These are phyloP conservation scores for Ailuropoda melanoleuca DNA, from an alignment of 2,113 vertebrate genomes.

Conservation along the genomic window DNA sequence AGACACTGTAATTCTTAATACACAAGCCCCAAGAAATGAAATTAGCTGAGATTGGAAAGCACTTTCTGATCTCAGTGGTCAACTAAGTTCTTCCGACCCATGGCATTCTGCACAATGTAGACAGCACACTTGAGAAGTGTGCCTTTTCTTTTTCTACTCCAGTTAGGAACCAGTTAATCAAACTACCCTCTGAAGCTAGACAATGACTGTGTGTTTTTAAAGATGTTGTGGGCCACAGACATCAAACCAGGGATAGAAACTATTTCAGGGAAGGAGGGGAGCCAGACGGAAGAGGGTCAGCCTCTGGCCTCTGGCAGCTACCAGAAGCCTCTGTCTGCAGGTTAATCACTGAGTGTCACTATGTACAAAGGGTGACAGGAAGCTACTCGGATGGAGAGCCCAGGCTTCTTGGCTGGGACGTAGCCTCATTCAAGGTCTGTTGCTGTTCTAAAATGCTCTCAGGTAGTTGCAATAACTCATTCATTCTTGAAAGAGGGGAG, in stretches of 20 bases:
- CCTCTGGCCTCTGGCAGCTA: neutral
- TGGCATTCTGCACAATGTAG: neutral
- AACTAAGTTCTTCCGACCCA: neutral
- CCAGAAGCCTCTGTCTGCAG: neutral
- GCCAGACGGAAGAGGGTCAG: neutral
- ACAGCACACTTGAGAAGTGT: neutral
- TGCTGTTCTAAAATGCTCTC: neutral
- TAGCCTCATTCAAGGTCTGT: neutral
- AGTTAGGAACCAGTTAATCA: slow-evolving; percentile 8
- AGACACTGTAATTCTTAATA: neutral
- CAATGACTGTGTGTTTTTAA: slow-evolving; percentile 16
- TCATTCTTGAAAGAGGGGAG: neutral
- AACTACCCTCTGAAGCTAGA: neutral
- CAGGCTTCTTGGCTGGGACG: neutral
- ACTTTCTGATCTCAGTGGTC: neutral
- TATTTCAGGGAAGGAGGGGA: neutral
- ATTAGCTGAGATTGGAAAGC: slow-evolving; percentile 4
- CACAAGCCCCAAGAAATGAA: neutral
- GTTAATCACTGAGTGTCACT: neutral
- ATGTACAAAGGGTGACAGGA: neutral
- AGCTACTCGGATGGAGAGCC: neutral
- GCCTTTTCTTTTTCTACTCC: neutral
- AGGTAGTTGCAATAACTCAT: neutral
- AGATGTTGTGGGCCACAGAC: neutral
- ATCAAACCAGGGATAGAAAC: slow-evolving; percentile 16